These are phyloP conservation scores for Smutsia gigantea DNA, from an alignment of 2,797 vertebrate species.

Conservation along the genomic window DNA sequence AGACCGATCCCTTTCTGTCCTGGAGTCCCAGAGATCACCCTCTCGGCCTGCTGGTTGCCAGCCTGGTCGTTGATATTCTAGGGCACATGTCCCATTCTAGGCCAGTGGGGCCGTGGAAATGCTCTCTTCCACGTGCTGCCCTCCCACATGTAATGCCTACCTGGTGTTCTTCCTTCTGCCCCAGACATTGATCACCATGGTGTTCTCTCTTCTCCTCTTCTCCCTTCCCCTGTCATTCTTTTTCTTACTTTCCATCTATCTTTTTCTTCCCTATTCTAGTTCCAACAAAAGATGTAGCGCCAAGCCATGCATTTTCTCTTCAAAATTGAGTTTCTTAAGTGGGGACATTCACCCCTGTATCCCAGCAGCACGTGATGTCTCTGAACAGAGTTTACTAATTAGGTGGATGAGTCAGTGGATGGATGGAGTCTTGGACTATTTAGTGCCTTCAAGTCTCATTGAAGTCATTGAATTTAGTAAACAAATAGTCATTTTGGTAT, in stretches of 20 bases:
- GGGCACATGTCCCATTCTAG: not conserved
- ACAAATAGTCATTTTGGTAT: not conserved
- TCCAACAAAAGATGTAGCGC: not conserved
- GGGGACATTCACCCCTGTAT: not conserved
- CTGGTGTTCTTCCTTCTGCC: not conserved
- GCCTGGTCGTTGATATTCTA: not conserved
- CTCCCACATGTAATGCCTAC: too few species aligned
- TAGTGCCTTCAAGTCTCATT: not conserved
- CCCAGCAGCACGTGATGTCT: not conserved
- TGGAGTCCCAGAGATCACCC: not conserved
- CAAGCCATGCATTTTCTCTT: not conserved
- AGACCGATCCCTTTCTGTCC: not conserved
- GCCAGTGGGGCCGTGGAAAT: not conserved
- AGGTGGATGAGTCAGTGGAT: not conserved
- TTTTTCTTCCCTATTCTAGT: not conserved
- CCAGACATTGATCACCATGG: not conserved
- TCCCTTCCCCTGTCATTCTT: not conserved
- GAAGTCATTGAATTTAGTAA: not conserved
- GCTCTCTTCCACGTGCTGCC: not conserved
- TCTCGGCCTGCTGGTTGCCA: not conserved
- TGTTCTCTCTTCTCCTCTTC: not conserved
- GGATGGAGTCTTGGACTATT: not conserved
- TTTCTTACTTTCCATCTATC: not conserved
- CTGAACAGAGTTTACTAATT: not conserved
- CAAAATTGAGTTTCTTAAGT: not conserved